Base-by-base conservation (phyloP, 2,888 invertebrate species). In the Nomada fabriciana region DNA sequence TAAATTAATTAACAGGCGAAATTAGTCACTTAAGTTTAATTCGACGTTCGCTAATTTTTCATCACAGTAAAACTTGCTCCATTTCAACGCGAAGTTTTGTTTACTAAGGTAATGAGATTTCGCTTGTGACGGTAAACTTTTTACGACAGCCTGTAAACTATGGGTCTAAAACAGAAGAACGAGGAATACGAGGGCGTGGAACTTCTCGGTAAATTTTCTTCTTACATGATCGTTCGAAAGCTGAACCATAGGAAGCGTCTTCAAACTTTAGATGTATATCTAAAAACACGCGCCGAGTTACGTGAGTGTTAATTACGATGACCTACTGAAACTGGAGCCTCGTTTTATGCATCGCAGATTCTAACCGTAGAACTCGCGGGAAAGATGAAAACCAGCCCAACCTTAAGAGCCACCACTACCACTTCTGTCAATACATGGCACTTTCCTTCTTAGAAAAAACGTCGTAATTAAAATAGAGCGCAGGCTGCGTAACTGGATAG, bases 261-360 rank as follows among this genome's bases (percentile, higher is more conserved):
- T 25, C 60, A 36, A 64, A 52, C 52, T 68, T 36, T 7, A 7
- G 36, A 36, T 36, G 52, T 15, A 29, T 9, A 55, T 61, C 36
- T 36, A 47, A 52, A 71, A 71, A 36, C 50, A 42, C 11, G 55
- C 13, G 10, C 20, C 20, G 23, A 23, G 43, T 76, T 23, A 72
- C 76, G 42, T 18, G 67, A 78, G 67, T 55, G 61, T 67, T 80
- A 78, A 78, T 75, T 75, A 75, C 60, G 20, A 74, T 67, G 67
- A 74, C 57, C 59, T 50, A 29, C 52, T 60, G 71, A 70, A 67
- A 71, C 43, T 47, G 36, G 13, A 23, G 61, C 55, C 77, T 71
- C 70, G 71, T 78, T 78, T 63, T 67, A 69, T 52, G 73, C 59
- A 36, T 60, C 68, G 43, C 20, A 65, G 42, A 67, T 42, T 61